Conservation (phyloP, 2,797 vertebrate species). For the Neostethus bicornis region DNA sequence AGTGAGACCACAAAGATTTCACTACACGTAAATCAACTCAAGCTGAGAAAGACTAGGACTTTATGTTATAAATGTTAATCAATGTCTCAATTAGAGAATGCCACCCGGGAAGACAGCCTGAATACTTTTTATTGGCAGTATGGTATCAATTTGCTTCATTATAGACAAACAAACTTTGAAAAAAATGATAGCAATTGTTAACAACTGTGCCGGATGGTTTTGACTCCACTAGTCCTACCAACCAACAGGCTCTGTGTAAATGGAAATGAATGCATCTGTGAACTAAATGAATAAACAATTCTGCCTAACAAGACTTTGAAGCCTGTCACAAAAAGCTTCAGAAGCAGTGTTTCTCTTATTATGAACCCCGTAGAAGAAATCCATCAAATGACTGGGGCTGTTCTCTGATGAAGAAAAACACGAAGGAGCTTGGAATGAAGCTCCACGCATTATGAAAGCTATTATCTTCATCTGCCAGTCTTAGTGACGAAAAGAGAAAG, state of each 20-base stretch:
- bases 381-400: conserved; percentile 63
- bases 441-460: conserved; percentile 72
- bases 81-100: background rate
- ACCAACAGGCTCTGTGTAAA: conserved; percentile 44
- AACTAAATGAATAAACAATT: conserved; percentile 42
- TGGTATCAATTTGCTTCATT: conserved; percentile 15
- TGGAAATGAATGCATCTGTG: conserved; percentile 33
- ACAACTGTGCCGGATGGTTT: conserved; percentile 37
- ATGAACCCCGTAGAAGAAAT: conserved; percentile 66
- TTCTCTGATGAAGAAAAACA: conserved; percentile 71
- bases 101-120: conserved; percentile 2
- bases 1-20: conserved; percentile 31
- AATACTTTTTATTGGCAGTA: background rate
- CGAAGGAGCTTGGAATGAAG: conserved; percentile 63
- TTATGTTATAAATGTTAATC: conserved; percentile 20
- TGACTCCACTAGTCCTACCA: conserved; percentile 42
- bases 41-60: conserved; percentile 14
- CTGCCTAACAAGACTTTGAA: conserved; percentile 53
- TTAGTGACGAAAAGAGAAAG: conserved; percentile 52
- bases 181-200: conserved; percentile 23
- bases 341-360: conserved; percentile 66
- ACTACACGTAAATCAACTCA: conserved; percentile 29
- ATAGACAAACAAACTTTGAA: conserved; percentile 6
- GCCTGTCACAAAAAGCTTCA: conserved; percentile 62
- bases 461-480: conserved; percentile 75